These are phyloP conservation scores for Sander vitreus DNA, from an alignment of 2,113 vertebrate species.

Conservation along the genomic window DNA sequence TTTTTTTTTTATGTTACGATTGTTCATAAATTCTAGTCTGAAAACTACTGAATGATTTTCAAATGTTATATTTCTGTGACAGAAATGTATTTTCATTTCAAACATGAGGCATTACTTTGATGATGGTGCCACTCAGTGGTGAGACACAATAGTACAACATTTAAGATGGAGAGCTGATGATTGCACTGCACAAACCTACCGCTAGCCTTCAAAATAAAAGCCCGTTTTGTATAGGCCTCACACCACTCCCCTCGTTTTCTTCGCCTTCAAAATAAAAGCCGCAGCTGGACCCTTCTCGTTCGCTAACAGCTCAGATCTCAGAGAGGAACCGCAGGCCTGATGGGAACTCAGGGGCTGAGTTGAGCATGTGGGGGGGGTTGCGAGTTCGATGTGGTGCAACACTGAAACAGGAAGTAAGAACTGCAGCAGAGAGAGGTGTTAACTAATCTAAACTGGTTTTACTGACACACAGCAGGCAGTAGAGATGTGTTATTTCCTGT, in stretches of 20 bases:
- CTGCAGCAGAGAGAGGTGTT: conserved; percentile 64
- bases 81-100: too few species aligned
- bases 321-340: conserved; percentile 42
- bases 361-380: neutral
- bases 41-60: neutral
- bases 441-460: conserved; percentile 4
- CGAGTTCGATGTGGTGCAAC: conserved; percentile 52
- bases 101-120: neutral
- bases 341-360: neutral
- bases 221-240: too few species aligned
- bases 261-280: too few species aligned
- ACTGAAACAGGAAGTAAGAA: conserved; percentile 72
- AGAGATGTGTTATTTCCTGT: conserved; percentile 28
- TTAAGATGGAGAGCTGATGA: neutral
- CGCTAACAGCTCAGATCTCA: neutral
- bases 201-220: neutral
- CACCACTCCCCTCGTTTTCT: too few species aligned
- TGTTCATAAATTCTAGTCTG: neutral
- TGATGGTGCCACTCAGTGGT: neutral
- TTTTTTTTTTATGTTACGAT: neutral
- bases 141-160: neutral
- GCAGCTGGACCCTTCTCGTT: too few species aligned
- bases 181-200: neutral
- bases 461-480: neutral
- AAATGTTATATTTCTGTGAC: neutral